A percentile compares a stretch with the other conserved stretches of the same genome.
Evolutionary conservation across 2,797 vertebrate species (phyloP).

Genomic region (Malurus leucopterus): DNA sequence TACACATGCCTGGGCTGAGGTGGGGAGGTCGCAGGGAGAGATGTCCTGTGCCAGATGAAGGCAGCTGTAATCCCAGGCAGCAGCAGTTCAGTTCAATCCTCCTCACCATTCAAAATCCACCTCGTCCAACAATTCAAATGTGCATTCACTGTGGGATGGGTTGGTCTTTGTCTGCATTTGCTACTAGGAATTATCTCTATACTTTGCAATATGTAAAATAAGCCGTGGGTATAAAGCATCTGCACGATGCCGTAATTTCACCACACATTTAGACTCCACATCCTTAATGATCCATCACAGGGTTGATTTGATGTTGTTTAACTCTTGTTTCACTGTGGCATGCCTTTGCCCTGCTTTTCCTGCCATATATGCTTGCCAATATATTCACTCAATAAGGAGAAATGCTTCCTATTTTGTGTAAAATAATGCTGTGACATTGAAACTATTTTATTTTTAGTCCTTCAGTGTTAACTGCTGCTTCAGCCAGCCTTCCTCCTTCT

Average conservation of each 20-base stretch:
- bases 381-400: slow-evolving; percentile 24
- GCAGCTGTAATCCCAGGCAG: background rate
- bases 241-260: slow-evolving; percentile 47
- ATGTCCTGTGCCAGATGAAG: background rate
- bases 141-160: background rate
- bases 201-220: slow-evolving; percentile 44
- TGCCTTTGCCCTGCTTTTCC: background rate
- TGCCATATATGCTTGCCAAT: background rate
- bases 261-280: slow-evolving; percentile 50
- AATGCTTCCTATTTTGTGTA: slow-evolving; percentile 44
- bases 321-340: slow-evolving; percentile 39
- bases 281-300: slow-evolving; percentile 66
- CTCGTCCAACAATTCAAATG: background rate
- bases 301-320: slow-evolving; percentile 67
- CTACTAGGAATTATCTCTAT: background rate
- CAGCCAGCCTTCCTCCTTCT: background rate
- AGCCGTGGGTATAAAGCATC: slow-evolving; percentile 51
- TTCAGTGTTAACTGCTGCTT: slow-evolving; percentile 42
- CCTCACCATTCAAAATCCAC: background rate
- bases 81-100: background rate
- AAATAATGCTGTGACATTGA: background rate
- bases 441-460: slow-evolving; percentile 6
- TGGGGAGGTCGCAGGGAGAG: background rate
- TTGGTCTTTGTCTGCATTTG: background rate
- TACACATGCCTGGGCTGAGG: background rate